Evolutionary conservation across 92 coral and sea anemone genomes (phyloP), one percentile per base, ranked within the genome.

Genomic region (Actinernus sp.): DNA sequence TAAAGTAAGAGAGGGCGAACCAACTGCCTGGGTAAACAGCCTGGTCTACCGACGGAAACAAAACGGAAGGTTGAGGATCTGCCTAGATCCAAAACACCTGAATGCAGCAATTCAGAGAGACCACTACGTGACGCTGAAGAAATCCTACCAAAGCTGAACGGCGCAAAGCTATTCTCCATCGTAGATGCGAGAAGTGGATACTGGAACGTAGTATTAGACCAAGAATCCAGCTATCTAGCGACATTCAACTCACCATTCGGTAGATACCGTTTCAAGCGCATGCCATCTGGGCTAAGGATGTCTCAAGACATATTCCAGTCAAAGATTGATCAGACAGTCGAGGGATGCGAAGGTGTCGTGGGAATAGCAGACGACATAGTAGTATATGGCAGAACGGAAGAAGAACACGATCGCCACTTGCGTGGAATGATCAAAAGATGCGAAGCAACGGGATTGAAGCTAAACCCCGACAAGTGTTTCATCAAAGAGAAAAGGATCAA

Each of bases 281-380:
- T 73, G 77, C 71, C 88, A 10, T 83, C 74, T 47, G 74, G 83
- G 6, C 62, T 65, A 11, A 65, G 51, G 36, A 82, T 82, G 88
- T 73, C 89, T 13, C 76, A 84, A 18, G 78, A 69, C 43, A 61
- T 85, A 0, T 77, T 85, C 58, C 85, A 84, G 32, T 23, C 61
- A 25, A 68, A 59, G 36, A 83, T 75, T 18, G 90, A 75, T 49
- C 84, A 83, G 29, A 83, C 84, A 26, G 76, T 62, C 22, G 80
- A 83, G 14, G 84, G 84, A 5, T 76, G 84, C 58, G 25, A 60
- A 11, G 82, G 73, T 4, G 61, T 70, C n/a, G 54, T 53, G 1
- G 81, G 80, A 8, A 86, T 86, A 16, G 81, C 82, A 11, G 87
- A 86, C 22, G 85, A 84, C 85, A 77, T 77, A 6, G 71, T 82